Evolutionary conservation across 2,113 vertebrate genomes (phyloP).

Genomic region (Equus quagga): DNA sequence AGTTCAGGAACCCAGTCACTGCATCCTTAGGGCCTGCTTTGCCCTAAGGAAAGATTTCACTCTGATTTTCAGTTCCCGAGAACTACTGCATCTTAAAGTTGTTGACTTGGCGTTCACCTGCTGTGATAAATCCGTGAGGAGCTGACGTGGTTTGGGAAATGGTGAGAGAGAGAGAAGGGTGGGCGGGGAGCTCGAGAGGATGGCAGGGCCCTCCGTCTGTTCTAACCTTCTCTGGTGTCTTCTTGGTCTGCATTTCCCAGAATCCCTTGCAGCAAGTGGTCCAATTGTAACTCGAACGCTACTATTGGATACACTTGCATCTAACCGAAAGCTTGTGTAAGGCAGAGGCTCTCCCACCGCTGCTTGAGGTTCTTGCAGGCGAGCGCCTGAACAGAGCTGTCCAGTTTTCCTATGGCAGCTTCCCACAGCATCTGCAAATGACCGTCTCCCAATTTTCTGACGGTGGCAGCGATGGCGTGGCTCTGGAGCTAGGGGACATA

Average conservation of each 20-base stretch:
- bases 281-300: accelerated
- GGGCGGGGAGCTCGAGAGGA: not conserved
- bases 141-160: not conserved
- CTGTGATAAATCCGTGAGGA: too few species aligned
- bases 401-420: not conserved
- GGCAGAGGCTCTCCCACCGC: accelerated
- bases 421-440: not conserved
- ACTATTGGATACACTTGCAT: accelerated
- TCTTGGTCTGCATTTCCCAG: not conserved
- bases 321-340: accelerated
- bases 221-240: accelerated
- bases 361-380: accelerated
- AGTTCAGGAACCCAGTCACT: not conserved
- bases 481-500: not conserved
- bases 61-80: not conserved
- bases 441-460: too few species aligned
- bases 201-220: accelerated
- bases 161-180: not conserved
- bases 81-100: not conserved
- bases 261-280: not conserved
- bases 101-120: too few species aligned
- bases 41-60: not conserved
- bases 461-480: accelerated
- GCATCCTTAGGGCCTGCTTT: accelerated
- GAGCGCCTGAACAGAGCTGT: not conserved